Conservation (phyloP, 2,113 vertebrate species). For the Xiphorhynchus elegans region DNA sequence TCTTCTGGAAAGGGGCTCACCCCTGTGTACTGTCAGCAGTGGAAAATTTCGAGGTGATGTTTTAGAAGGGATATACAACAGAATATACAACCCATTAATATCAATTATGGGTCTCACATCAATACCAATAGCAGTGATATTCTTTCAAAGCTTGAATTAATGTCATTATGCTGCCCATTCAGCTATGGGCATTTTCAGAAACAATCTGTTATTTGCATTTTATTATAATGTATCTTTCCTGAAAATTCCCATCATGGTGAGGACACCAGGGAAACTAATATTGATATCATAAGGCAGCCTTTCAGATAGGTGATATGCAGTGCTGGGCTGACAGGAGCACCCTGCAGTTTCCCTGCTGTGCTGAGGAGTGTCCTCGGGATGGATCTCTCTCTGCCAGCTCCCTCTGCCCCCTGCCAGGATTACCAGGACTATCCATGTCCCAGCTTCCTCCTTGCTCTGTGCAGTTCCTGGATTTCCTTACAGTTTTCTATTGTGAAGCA, state of each 20-base stretch:
- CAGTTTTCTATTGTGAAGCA: not conserved
- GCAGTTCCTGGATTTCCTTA: not conserved
- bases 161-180: slow-evolving; percentile 13
- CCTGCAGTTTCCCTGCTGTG: not conserved
- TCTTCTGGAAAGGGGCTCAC: not conserved
- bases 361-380: rapidly evolving
- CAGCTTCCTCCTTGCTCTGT: not conserved
- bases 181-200: not conserved
- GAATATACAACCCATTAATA: slow-evolving; percentile 31
- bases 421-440: rapidly evolving
- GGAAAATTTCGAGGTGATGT: slow-evolving; percentile 42
- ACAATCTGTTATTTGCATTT: not conserved
- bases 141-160: slow-evolving; percentile 40
- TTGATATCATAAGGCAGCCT: not conserved
- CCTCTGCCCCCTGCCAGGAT: not conserved
- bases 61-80: slow-evolving; percentile 23
- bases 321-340: not conserved
- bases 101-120: slow-evolving; percentile 30
- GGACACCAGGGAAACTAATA: not conserved
- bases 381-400: not conserved
- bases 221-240: not conserved
- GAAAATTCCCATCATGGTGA: not conserved
- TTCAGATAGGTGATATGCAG: not conserved
- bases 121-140: not conserved
- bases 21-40: not conserved